Evolutionary conservation across 2,797 vertebrate genomes (phyloP), one percentile per base, ranked within the genome.

Genomic region (Malurus leucopterus): DNA sequence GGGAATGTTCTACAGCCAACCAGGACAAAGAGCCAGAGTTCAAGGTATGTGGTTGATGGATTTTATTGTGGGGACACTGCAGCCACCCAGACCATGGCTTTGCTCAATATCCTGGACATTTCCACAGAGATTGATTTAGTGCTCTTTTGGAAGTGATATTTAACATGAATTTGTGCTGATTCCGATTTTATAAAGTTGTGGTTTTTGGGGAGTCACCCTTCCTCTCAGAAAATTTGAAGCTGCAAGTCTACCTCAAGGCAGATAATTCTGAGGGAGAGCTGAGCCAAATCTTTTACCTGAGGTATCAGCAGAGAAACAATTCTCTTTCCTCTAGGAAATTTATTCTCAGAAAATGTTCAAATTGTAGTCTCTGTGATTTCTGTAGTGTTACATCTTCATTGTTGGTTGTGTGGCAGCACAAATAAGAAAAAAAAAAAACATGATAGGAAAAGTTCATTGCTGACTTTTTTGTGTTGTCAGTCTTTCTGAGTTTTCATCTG

Each of bases 1-100:
- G 29, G 79, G 32, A 54, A 26, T 32, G n/a, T 34, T 47, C n/a
- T 11, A 1, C 2, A 6, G 53, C 21, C 70, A 70, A 24, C 17
- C 53, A 34, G 24, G 69, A 30, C 23, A 30, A 43, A 3, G 10
- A 70, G 29, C 36, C 44, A 59, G 22, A 63, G 22, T 23, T 44
- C 1, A 4, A 46, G 46, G 26, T 5, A 8, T 0, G 4, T 29
- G 44, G 9, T 22, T 40, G 59, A 5, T 16, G 6, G 1, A 18
- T 49, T 49, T 49, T 40, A 15, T 41, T 59, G 23, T 58, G 38
- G 13, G n/a, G 49, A 9, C 13, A 4, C 34, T 71, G 15, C n/a
- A 41, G 11, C 1, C 51, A 6, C 16, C 11, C 15, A 57, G 23
- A 15, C 2, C 29, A 3, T 2, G n/a, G 36, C 70, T 87, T 47